These are phyloP conservation scores for Callimorpha dominula DNA, from an alignment of 2,888 invertebrate species.

Conservation along the genomic window DNA sequence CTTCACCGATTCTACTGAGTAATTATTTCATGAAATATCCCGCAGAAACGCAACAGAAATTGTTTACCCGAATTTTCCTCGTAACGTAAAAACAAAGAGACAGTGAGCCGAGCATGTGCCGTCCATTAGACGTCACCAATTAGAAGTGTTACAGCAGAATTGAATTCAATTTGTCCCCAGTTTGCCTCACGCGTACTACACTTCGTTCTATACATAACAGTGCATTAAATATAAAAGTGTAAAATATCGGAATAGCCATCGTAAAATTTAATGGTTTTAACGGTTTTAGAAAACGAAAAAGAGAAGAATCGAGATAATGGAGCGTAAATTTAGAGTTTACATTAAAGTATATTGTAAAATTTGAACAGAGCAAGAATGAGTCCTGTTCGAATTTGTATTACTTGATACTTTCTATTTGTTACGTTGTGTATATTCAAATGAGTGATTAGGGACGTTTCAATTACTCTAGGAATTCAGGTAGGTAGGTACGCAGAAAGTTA, in stretches of 20 bases:
- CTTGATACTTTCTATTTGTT: conserved; percentile 21
- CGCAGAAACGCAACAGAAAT: not conserved
- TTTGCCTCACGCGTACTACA: conserved; percentile 41
- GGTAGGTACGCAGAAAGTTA: conserved; percentile 42
- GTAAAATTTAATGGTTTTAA: conserved; percentile 41
- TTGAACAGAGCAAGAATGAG: conserved; percentile 19
- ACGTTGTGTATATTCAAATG: conserved; percentile 41
- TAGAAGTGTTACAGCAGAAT: conserved; percentile 59
- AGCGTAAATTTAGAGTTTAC: conserved; percentile 35
- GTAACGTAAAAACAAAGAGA: conserved; percentile 25
- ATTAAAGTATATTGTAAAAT: conserved; percentile 32
- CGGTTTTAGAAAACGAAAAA: conserved; percentile 28
- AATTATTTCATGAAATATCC: conserved; percentile 28
- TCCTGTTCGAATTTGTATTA: conserved; percentile 15
- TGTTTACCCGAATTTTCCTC: conserved; percentile 10
- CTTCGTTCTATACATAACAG: conserved; percentile 30
- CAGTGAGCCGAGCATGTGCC: conserved; percentile 29
- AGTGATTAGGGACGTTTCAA: conserved; percentile 47
- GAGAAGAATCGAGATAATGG: conserved; percentile 29
- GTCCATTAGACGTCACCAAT: conserved; percentile 62
- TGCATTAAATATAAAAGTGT: conserved; percentile 30
- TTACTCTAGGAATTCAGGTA: conserved; percentile 48
- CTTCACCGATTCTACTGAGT: conserved; percentile 19
- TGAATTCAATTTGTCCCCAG: conserved; percentile 64
- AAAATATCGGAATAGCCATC: conserved; percentile 40